phyloP scores from a whole-genome alignment of 2,797 vertebrate species.

The Dromococcyx pavoninus region DNA sequence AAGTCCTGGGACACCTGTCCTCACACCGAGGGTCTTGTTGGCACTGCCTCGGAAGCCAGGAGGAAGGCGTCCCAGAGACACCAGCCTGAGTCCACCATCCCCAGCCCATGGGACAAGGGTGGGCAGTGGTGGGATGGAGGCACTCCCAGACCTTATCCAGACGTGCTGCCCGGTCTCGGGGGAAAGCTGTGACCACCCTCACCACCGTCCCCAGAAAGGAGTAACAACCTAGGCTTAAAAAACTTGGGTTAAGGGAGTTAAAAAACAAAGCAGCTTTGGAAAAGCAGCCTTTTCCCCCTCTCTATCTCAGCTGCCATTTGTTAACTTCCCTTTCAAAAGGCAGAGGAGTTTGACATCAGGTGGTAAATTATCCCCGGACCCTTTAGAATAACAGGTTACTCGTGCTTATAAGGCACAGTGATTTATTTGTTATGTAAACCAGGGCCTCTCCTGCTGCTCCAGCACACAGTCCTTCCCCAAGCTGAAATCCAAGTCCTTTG shows the following conservation, averaged over 20 bases:
- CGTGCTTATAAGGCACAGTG: not conserved
- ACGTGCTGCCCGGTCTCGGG: fast-evolving
- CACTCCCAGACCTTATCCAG: not conserved
- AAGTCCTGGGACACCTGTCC: fast-evolving
- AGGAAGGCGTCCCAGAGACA: not conserved
- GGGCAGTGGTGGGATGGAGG: not conserved
- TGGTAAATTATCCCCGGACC: not conserved
- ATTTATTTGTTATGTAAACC: constrained; percentile 30
- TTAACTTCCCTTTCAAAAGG: not conserved
- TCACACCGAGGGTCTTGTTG: fast-evolving
- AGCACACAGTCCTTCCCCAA: fast-evolving
- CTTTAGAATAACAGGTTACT: not conserved
- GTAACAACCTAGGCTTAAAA: fast-evolving
- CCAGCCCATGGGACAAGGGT: fast-evolving
- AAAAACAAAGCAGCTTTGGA: not conserved
- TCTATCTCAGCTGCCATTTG: not conserved
- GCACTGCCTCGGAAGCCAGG: not conserved
- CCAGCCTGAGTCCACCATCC: fast-evolving
- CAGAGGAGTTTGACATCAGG: not conserved
- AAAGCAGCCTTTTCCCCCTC: not conserved
- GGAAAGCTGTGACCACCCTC: not conserved
- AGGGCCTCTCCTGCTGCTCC: not conserved
- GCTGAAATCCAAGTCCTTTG: not conserved
- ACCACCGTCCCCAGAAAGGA: not conserved
- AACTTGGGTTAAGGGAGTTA: not conserved